Conservation (phyloP, 2,888 invertebrate species). For the Apamea sordens region DNA sequence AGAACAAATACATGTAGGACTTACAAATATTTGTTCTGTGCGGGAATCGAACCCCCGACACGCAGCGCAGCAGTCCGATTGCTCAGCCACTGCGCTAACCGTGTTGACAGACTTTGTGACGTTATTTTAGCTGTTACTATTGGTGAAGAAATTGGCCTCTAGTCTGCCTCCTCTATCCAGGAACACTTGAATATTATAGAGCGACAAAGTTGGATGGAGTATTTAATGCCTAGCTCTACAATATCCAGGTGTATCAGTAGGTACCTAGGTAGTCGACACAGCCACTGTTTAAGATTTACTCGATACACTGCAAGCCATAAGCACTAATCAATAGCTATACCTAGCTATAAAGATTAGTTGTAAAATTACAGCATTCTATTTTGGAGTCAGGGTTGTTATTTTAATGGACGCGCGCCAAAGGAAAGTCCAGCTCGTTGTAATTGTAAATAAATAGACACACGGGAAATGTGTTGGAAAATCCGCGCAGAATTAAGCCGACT, state of each 20-base stretch:
- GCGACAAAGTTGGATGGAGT: too few species aligned
- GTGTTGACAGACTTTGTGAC: too few species aligned
- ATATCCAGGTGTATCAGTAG: neutral
- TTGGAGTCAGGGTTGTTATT: constrained; percentile 23
- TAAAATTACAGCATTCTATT: constrained; percentile 28
- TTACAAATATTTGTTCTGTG: too few species aligned
- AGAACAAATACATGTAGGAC: too few species aligned
- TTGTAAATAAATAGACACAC: constrained; percentile 48
- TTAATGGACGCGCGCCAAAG: constrained; percentile 50
- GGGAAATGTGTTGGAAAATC: constrained; percentile 55
- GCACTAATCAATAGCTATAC: neutral
- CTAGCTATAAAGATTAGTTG: neutral
- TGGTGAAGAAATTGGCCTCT: too few species aligned
- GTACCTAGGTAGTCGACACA: neutral
- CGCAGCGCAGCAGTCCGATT: too few species aligned
- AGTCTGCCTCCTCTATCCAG: neutral
- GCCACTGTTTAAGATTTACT: neutral
- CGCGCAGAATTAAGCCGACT: constrained; percentile 18
- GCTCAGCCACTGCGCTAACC: too few species aligned
- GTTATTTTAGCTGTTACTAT: too few species aligned
- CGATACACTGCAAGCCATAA: neutral
- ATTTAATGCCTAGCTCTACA: neutral
- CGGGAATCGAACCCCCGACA: too few species aligned
- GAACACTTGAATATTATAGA: neutral
- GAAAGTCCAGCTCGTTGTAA: constrained; percentile 44